These are phyloP conservation scores for Lordiphosa stackelbergi DNA, from an alignment of 1,140 invertebrate genomes.

Conservation along the genomic window DNA sequence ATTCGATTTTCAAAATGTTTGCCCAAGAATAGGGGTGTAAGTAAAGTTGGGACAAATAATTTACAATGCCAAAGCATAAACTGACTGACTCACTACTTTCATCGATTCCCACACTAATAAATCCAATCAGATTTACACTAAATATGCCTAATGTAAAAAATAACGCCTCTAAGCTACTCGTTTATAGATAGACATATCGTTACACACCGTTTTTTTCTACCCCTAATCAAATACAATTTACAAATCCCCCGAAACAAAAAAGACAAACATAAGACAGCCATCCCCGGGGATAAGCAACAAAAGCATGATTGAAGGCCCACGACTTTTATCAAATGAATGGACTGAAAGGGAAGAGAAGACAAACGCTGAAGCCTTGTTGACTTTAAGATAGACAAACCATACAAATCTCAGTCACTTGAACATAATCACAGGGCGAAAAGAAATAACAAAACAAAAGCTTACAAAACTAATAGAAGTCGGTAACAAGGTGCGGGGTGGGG, in stretches of 20 bases:
- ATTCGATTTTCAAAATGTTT: neutral
- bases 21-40: no score
- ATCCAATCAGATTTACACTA: slow-evolving; percentile 40
- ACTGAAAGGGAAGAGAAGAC: slow-evolving; percentile 27
- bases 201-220: slow-evolving; percentile 23
- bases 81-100: no score
- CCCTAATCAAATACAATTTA: slow-evolving; percentile 66
- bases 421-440: slow-evolving; percentile 56
- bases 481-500: neutral
- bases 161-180: slow-evolving; percentile 35
- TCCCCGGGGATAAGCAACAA: slow-evolving; percentile 51
- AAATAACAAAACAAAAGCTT: slow-evolving; percentile 42
- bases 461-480: slow-evolving; percentile 64
- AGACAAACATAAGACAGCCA: slow-evolving; percentile 11
- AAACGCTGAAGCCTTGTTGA: slow-evolving; percentile 44
- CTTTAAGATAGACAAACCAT: slow-evolving; percentile 53
- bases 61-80: no score
- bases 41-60: no score
- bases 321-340: slow-evolving; percentile 69
- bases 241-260: slow-evolving; percentile 48
- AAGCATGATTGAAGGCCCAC: slow-evolving; percentile 64
- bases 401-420: slow-evolving; percentile 62
- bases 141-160: slow-evolving; percentile 56
- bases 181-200: slow-evolving; percentile 22
- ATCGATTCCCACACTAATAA: slow-evolving; percentile 9